Evolutionary conservation across 2,888 invertebrate species (phyloP), one percentile per base, ranked within the genome.

Genomic region (Netelia melanura): DNA sequence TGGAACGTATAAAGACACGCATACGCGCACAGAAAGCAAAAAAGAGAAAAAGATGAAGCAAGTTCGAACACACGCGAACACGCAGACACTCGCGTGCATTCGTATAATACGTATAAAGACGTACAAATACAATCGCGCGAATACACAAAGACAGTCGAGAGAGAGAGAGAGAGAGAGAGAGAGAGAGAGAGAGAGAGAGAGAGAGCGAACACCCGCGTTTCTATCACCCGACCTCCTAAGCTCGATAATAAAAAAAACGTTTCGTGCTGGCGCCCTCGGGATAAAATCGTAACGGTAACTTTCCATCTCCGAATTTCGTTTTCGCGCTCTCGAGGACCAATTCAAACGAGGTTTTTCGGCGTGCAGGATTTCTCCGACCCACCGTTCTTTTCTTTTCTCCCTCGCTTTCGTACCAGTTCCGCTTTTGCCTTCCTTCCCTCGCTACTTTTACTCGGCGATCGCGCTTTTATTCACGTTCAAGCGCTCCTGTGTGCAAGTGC

Each of bases 261-360:
- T 84, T 81, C 83, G 71, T 81, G 70, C 56, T 30, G 6, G 25
- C 23, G 44, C 74, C 76, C 74, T 70, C 58, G 67, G 82, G 76
- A 80, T 61, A 72, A 81, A 86, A 86, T 84, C 82, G 84, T 75
- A 82, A 86, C 80, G 79, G 78, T 77, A 84, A 86, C 72, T 76
- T 76, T 82, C 80, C 76, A 82, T 78, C 84, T 79, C 79, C 76
- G 84, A 86, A 84, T 86, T 84, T 76, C 86, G 84, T 84, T 84
- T 86, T 84, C 85, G 23, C 82, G 75, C 77, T 77, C 54, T 67
- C 65, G 70, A 61, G 80, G 84, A 86, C 84, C 86, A 86, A 84
- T 86, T 86, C 79, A 84, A 84, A 77, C 84, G 79, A 84, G 77
- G 77, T 86, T 84, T 81, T 77, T 56, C 75, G 44, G 70, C 25